These are phyloP conservation scores for Rattus norvegicus DNA, from an alignment of 2,113 vertebrate species.

Conservation along the genomic window GRCr8 NC_086022.1:11438501-11439000, in stretches of 20 bases:
- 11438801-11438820: neutral
- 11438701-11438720: neutral
- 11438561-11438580: too few relatives aligned
- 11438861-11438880: neutral
- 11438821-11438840: neutral
- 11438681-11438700: neutral
- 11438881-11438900: neutral
- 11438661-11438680: too few relatives aligned
- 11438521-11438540: accelerated
- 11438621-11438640: neutral
- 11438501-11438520: neutral
- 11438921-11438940: neutral
- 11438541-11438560: neutral
- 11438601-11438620: neutral
- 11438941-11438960: neutral
- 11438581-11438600: neutral
- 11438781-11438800: neutral
- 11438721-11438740: neutral
- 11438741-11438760: neutral
- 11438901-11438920: neutral
- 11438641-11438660: neutral
- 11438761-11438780: neutral
- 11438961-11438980: neutral
- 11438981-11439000: neutral
- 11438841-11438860: too few relatives aligned